phyloP scores from a whole-genome alignment of 2,113 vertebrate species.

The Dicentrarchus labrax region DNA sequence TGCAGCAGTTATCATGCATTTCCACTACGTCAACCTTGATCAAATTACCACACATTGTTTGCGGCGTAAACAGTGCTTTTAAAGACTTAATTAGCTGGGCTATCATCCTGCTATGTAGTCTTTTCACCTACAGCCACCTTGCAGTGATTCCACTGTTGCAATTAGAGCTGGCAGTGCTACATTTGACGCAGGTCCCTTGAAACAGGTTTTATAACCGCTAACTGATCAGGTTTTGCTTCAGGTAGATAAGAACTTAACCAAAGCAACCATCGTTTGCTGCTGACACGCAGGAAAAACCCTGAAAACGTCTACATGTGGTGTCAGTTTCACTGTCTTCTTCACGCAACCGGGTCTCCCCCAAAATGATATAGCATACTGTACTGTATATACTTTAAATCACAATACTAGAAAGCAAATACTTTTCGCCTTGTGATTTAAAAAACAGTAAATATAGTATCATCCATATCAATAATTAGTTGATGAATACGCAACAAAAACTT shows the following conservation, averaged over 20 bases:
- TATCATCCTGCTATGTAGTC: background rate
- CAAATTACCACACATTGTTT: background rate
- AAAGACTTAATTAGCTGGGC: slow-evolving; percentile 12
- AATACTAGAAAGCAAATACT: background rate
- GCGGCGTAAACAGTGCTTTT: background rate
- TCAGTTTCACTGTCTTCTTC: background rate
- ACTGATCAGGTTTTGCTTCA: slow-evolving; percentile 5
- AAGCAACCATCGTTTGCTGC: background rate
- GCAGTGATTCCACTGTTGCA: slow-evolving; percentile 14
- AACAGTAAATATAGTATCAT: background rate
- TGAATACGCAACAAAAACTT: background rate
- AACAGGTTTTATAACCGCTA: slow-evolving; percentile 16
- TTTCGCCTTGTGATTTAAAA: background rate
- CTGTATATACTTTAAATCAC: background rate
- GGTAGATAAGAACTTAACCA: background rate
- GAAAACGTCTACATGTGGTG: background rate
- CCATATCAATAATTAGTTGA: background rate
- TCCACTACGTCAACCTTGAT: background rate
- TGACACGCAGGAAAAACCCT: background rate
- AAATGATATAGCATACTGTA: background rate
- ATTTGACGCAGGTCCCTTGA: slow-evolving; percentile 5
- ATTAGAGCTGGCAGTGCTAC: background rate
- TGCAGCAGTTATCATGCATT: background rate
- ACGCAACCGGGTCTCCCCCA: background rate
- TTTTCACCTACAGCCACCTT: slow-evolving; percentile 16